Evolutionary conservation across 2,113 vertebrate species (phyloP), one percentile per base, ranked within the genome.

Genomic region (Atlantisia rogersi): DNA sequence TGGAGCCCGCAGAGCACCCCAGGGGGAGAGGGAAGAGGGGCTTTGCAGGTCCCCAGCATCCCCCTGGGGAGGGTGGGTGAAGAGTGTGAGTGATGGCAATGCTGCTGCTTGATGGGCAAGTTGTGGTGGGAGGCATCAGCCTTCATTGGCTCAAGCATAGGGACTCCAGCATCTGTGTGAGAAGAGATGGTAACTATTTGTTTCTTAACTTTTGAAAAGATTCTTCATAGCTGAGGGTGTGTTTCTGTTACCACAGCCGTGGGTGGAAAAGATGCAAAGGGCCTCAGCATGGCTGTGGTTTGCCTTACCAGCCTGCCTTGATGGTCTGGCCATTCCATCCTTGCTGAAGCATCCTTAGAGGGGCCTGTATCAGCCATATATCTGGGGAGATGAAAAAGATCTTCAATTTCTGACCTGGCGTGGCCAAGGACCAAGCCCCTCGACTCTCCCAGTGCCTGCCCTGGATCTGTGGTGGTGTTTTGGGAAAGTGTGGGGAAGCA

Each of bases 121-220:
- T 9, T 1, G 60, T 40, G 59, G 15, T 2, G 5, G 53, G 68
- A 55, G 29, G 46, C 19, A 37, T 60, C 39, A 50, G 76, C 37
- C 42, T 75, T n/a, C 48, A 21, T 14, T 37, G 25, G 46, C 46
- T 12, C 7, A 2, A 35, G 46, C 2, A 6, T 12, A 58, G 63
- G 48, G 39, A 0, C 22, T 48, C 24, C n/a, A 58, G 32, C 11
- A 9, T 21, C 24, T 1, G 0, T 7, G 68, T 9, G 11, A 59
- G 31, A 59, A 24, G n/a, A 80, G 22, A 15, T 8, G 0, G 0
- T 5, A 28, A 14, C 17, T 31, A 3, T 50, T 37, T 58, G 25
- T 46, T 20, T 56, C 12, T 35, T 18, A 32, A 6, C 35, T 6
- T 52, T 56, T n/a, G 11, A 24, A 37, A 31, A 56, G 53, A 1